phyloP scores from a whole-genome alignment of 2,797 vertebrate genomes.

The Acanthopagrus latus region DNA sequence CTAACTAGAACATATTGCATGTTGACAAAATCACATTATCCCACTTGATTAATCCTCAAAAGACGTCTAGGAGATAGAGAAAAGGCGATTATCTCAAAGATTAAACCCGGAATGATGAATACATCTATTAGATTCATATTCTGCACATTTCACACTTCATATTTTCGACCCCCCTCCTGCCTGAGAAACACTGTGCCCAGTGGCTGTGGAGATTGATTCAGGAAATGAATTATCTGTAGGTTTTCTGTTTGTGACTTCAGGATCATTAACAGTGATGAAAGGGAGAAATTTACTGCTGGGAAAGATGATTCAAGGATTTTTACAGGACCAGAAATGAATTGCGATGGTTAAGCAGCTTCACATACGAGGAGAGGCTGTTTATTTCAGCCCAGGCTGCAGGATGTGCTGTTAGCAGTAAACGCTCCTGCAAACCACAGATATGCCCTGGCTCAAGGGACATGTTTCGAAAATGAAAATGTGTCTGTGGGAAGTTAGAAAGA shows the following conservation, averaged over 20 bases:
- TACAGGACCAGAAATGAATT: background rate
- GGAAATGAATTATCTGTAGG: slow-evolving; percentile 37
- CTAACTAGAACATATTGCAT: background rate
- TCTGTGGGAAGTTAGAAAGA: too few relatives aligned
- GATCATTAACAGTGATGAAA: slow-evolving; percentile 49
- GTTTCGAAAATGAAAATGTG: too few relatives aligned
- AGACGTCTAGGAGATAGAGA: slow-evolving; percentile 8
- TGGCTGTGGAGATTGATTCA: slow-evolving; percentile 30
- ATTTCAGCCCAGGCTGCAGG: too few relatives aligned
- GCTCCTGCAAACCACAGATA: too few relatives aligned
- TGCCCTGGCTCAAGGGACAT: too few relatives aligned
- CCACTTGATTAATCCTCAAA: slow-evolving; percentile 15
- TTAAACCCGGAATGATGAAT: slow-evolving; percentile 44
- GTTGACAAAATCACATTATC: background rate
- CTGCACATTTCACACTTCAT: slow-evolving; percentile 32
- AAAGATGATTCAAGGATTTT: slow-evolving; percentile 29
- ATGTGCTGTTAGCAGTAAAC: too few relatives aligned
- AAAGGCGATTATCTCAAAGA: slow-evolving; percentile 28
- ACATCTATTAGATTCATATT: slow-evolving; percentile 33
- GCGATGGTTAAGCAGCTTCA: background rate
- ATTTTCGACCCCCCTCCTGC: background rate
- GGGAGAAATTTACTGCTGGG: slow-evolving; percentile 16
- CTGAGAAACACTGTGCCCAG: slow-evolving; percentile 6
- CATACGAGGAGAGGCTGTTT: background rate
- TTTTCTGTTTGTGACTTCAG: slow-evolving; percentile 34